Percentiles rank a stretch among this genome's conserved stretches.
These are phyloP conservation scores for Haemorhous mexicanus DNA, from an alignment of 2,113 vertebrate genomes.

Conservation along the genomic window DNA sequence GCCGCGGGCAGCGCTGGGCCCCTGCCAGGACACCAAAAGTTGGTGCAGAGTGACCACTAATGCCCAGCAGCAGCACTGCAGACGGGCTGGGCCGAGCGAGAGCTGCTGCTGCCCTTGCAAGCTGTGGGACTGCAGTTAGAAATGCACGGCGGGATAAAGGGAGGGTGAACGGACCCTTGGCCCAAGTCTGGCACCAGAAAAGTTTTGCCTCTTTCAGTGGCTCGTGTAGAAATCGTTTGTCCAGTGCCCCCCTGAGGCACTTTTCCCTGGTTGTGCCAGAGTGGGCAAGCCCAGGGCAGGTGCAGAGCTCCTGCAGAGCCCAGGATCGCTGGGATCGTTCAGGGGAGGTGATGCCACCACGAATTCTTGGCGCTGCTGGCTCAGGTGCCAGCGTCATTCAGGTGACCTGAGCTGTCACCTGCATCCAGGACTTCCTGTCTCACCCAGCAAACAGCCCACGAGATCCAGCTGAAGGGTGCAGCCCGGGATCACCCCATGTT, in stretches of 20 bases:
- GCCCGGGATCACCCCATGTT: conserved; percentile 79
- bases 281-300: neutral
- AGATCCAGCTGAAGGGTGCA: conserved; percentile 79
- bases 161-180: neutral
- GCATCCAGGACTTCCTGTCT: neutral
- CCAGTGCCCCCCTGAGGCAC: neutral
- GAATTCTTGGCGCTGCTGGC: neutral
- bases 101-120: neutral
- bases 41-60: neutral
- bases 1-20: neutral
- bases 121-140: neutral
- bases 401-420: neutral
- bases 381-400: neutral
- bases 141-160: rapidly evolving
- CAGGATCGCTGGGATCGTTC: rapidly evolving
- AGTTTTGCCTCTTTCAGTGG: neutral
- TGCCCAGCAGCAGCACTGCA: neutral
- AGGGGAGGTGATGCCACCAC: rapidly evolving
- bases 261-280: rapidly evolving
- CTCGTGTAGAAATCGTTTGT: neutral
- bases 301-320: neutral
- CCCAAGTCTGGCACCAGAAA: neutral
- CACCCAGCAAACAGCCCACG: conserved; percentile 74
- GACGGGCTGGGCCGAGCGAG: neutral
- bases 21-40: neutral